Percentiles rank a stretch among this genome's conserved stretches.
These are phyloP conservation scores for Acromyrmex heyeri DNA, from an alignment of 1,140 invertebrate species.

Conservation along the genomic window DNA sequence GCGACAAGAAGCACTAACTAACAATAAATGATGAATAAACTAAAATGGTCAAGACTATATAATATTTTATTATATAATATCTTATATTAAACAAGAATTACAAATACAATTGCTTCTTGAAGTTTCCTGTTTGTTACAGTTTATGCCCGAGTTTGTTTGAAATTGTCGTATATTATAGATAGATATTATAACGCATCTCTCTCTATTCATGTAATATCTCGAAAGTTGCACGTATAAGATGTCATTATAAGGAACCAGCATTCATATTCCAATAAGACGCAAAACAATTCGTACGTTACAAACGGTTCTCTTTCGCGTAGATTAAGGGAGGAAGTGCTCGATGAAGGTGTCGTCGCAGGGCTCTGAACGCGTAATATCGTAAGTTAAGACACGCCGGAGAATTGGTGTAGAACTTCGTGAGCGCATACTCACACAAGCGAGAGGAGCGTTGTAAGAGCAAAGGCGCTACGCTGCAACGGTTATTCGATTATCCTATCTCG, in stretches of 20 bases:
- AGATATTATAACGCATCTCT: slow-evolving; percentile 8
- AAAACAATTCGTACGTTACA: slow-evolving; percentile 39
- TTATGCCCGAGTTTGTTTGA: background rate
- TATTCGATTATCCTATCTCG: slow-evolving; percentile 73
- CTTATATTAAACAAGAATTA: background rate
- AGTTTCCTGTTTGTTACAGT: background rate
- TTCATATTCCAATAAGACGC: slow-evolving; percentile 51
- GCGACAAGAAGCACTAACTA: background rate
- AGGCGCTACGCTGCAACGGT: slow-evolving; percentile 59
- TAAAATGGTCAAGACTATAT: background rate
- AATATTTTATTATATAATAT: background rate
- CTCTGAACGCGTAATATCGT: slow-evolving; percentile 55
- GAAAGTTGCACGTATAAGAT: slow-evolving; percentile 23
- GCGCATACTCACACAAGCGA: slow-evolving; percentile 28
- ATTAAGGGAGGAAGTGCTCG: slow-evolving; percentile 52
- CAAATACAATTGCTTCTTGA: background rate
- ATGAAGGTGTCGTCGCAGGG: slow-evolving; percentile 45
- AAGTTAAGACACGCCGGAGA: slow-evolving; percentile 62
- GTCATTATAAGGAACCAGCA: slow-evolving; percentile 35
- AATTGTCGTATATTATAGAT: background rate
- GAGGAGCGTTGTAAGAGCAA: slow-evolving; percentile 43
- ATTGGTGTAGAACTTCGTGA: slow-evolving; percentile 48
- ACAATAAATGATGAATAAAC: background rate
- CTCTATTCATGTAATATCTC: slow-evolving; percentile 43
- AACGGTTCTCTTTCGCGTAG: slow-evolving; percentile 36